phyloP scores from a whole-genome alignment of 2,797 vertebrate species.

The Clarias laeviceps region DNA sequence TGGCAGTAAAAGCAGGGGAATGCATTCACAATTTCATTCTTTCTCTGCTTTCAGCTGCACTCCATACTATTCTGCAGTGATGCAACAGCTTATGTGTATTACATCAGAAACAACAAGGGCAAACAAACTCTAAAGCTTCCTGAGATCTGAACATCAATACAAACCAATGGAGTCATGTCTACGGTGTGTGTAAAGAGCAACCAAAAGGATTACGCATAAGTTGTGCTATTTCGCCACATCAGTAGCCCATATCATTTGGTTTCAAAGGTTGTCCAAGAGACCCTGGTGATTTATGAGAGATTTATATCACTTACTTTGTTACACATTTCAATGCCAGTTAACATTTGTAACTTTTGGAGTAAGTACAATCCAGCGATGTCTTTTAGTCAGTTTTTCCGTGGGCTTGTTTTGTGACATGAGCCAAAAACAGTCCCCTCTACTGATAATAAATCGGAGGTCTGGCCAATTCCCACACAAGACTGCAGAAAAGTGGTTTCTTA shows the following conservation, averaged over 20 bases:
- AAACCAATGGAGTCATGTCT: constrained; percentile 9
- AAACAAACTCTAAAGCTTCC: constrained; percentile 42
- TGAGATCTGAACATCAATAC: constrained; percentile 14
- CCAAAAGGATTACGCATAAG: constrained; percentile 8
- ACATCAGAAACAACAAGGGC: constrained; percentile 66
- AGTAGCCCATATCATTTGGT: not conserved
- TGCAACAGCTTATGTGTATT: constrained; percentile 63
- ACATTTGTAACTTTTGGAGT: not conserved
- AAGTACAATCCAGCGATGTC: not conserved
- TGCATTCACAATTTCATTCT: constrained; percentile 15
- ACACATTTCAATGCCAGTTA: not conserved
- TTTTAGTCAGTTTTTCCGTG: constrained; percentile 1
- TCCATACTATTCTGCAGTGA: constrained; percentile 50
- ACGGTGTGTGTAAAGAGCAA: not conserved
- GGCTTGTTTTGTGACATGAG: constrained; percentile 41
- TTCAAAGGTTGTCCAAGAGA: constrained; percentile 15
- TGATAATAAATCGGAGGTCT: constrained; percentile 55
- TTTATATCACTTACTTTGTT: not conserved
- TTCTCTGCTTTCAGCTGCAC: constrained; percentile 26
- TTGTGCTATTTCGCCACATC: not conserved
- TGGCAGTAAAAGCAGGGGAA: constrained; percentile 53
- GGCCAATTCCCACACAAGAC: constrained; percentile 50
- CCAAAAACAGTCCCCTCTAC: constrained; percentile 18
- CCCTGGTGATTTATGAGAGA: not conserved
- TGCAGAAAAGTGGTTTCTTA: not conserved